Base-by-base conservation (phyloP, 92 coral and sea anemone species). In the Actinernus sp. region DNA sequence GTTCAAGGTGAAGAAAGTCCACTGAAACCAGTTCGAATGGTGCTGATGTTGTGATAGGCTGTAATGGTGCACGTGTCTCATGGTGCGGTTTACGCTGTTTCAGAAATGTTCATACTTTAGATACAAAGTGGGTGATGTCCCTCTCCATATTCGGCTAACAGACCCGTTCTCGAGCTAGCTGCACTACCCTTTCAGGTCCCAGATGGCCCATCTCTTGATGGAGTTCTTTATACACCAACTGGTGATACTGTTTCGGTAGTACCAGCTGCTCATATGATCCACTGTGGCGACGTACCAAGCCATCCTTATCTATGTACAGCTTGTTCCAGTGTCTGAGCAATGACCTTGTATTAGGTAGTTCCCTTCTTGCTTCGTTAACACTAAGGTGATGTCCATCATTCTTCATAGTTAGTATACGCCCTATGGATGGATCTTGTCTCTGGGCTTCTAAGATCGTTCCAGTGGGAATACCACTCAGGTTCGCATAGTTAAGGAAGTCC, bases 151-250 rank as follows among this genome's bases (percentile, higher is more conserved):
- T 41, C 2, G 83, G 89, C 77, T 83, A 82, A 39, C 49, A 82
- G 66, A 82, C 65, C 59, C 78, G 74, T 24, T 74, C 89, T 31
- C 78, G 45, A 10, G 71, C 82, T 2, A 73, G 66, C 19, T 56
- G 26, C 25, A 56, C 28, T 1, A 63, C 61, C 37, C 66, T 26
- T 13, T 79, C 80, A 3, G 59, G 31, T 0, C 81, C 67, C 11
- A 82, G 76, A 33, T 82, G 88, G 8, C 88, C 88, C 88, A 82
- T 82, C 32, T 74, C 59, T 20, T 82, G 78, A 17, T 82, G 89
- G 0, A 65, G 61, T 58, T 57, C 83, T 29, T 49, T 66, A 37
- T 56, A 55, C 5, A 82, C 65, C 16, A 66, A 21, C 16, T 31
- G 14, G n/a, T 52, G 74, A 63, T 36, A 71, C 34, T 58, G 61